A percentile compares a stretch with the other conserved stretches of the same genome.
Evolutionary conservation across 2,113 vertebrate species (phyloP).

Genomic region (Gasterosteus nipponicus): DNA sequence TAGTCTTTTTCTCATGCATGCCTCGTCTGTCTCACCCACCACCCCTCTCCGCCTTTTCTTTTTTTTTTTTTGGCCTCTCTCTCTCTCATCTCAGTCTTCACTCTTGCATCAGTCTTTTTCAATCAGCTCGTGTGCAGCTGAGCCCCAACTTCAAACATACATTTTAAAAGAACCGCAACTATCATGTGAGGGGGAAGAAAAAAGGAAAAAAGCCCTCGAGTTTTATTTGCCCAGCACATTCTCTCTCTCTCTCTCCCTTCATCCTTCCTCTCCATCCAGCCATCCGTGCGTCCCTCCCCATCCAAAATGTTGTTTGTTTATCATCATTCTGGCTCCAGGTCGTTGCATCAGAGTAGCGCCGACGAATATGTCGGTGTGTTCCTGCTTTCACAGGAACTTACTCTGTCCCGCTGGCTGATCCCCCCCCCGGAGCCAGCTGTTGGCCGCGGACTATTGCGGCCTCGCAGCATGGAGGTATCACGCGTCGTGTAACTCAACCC

Average conservation of each 20-base stretch:
- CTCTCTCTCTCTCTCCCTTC: conserved; percentile 27
- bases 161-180: conserved; percentile 77
- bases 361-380: conserved; percentile 7
- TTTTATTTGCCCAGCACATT: conserved; percentile 74
- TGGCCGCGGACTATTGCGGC: conserved; percentile 52
- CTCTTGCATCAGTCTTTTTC: conserved; percentile 79
- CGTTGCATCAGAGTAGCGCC: conserved; percentile 71
- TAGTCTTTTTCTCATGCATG: conserved; percentile 49
- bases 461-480: conserved; percentile 55
- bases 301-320: conserved; percentile 80
- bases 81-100: conserved; percentile 69
- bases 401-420: conserved; percentile 64
- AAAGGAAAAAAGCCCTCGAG: conserved; percentile 66
- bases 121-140: conserved; percentile 75
- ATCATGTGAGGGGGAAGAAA: conserved; percentile 66
- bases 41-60: conserved; percentile 24
- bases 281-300: conserved; percentile 62
- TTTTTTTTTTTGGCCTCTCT: conserved; percentile 43
- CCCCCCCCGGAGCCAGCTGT: conserved; percentile 59
- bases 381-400: conserved; percentile 62
- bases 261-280: conserved; percentile 47
- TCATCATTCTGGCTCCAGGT: conserved; percentile 79
- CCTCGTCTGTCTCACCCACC: conserved; percentile 25
- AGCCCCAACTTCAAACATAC: conserved; percentile 78
- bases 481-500: conserved; percentile 43